Conservation (phyloP, 2,797 vertebrate species). For the Ispidina lecontei region DNA sequence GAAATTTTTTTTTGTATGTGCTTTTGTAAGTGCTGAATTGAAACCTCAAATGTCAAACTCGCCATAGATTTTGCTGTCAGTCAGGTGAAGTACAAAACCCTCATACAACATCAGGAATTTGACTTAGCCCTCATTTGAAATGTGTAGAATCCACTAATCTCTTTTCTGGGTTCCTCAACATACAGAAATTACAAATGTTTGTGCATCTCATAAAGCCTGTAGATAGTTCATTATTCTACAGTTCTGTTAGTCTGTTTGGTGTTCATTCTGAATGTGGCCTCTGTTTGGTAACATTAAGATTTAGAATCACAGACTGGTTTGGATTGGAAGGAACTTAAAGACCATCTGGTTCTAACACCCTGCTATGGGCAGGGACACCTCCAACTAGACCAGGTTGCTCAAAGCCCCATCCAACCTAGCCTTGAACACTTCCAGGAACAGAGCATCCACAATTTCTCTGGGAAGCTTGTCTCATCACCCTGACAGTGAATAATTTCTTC, state of each 20-base stretch:
- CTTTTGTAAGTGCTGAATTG: constrained; percentile 46
- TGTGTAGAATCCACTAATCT: constrained; percentile 30
- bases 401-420: neutral
- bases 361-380: neutral
- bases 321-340: neutral
- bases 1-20: constrained; percentile 1
- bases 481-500: neutral
- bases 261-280: neutral
- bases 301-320: neutral
- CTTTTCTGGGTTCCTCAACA: neutral
- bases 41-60: constrained; percentile 65
- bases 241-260: neutral
- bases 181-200: neutral
- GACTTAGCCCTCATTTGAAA: constrained; percentile 55
- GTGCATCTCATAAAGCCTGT: neutral
- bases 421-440: neutral
- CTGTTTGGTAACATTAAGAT: neutral
- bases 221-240: neutral
- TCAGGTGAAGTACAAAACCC: constrained; percentile 25
- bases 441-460: neutral
- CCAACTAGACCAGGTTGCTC: neutral
- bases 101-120: constrained; percentile 45
- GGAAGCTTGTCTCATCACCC: neutral
- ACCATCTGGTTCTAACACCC: neutral
- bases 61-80: constrained; percentile 61